A percentile compares a stretch with the other conserved stretches of the same genome.
phyloP scores from a whole-genome alignment of 2,888 invertebrate genomes.

The Beris chalybata region DNA sequence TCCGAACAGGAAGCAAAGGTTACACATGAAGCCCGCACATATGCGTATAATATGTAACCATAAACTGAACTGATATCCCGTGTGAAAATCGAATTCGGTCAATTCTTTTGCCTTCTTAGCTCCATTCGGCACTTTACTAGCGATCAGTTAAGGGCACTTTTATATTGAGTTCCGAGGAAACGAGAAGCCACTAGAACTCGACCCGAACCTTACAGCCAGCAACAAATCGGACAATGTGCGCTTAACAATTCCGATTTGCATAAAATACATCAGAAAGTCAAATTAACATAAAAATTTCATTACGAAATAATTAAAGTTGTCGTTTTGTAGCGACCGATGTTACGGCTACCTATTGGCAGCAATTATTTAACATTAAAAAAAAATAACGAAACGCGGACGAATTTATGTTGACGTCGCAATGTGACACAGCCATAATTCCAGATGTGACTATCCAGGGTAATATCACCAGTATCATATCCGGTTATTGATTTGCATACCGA shows the following conservation, averaged over 20 bases:
- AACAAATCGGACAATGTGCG: slow-evolving; percentile 3
- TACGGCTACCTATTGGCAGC: slow-evolving; percentile 6
- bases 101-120: slow-evolving; percentile 15
- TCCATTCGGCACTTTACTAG: slow-evolving; percentile 12
- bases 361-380: slow-evolving; percentile 18
- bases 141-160: slow-evolving; percentile 4
- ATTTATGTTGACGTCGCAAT: slow-evolving; percentile 24
- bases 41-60: background rate
- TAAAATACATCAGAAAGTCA: slow-evolving; percentile 30
- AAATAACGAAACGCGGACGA: background rate
- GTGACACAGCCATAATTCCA: slow-evolving; percentile 10
- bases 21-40: slow-evolving; percentile 28
- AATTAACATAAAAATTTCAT: slow-evolving; percentile 33
- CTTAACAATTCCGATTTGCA: slow-evolving; percentile 12
- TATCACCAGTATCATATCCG: slow-evolving; percentile 28
- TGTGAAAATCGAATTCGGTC: slow-evolving; percentile 30
- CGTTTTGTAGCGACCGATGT: slow-evolving; percentile 27
- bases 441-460: slow-evolving; percentile 22
- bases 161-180: slow-evolving; percentile 9
- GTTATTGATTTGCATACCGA: slow-evolving; percentile 33
- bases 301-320: slow-evolving; percentile 28
- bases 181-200: slow-evolving; percentile 26
- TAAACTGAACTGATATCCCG: background rate
- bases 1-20: slow-evolving; percentile 28
- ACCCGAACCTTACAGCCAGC: slow-evolving; percentile 3